Base-by-base conservation (phyloP, 2,113 vertebrate species). In the Pelecanus crispus region DNA sequence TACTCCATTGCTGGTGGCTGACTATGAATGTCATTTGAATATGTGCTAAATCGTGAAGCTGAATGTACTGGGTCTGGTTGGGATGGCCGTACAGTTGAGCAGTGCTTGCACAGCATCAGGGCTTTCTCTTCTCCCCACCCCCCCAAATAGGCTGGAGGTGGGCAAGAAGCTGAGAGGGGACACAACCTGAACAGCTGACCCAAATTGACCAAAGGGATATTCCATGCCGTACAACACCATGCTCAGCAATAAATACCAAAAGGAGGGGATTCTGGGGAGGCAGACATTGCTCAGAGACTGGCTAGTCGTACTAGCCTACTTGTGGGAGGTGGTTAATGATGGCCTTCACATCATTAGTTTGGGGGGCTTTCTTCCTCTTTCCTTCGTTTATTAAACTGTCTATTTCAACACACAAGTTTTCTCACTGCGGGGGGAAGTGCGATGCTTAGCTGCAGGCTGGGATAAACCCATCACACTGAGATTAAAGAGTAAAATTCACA, bases 121-220 rank as follows among this genome's bases (percentile, higher is more conserved):
- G 42, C 29, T 25, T 65, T 31, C 14, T 24, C 28, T 62, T 52
- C 42, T 36, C 22, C 38, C 26, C 11, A 26, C 5, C 4, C 7
- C 0, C 1, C 18, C 16, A n/a, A n/a, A n/a, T 32, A 32, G 21
- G 34, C 17, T 21, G n/a, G 11, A 6, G 32, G 32, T 24, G 28
- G 42, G 7, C 47, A 63, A 42, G 47, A 63, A 61, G 7, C 28
- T 8, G 21, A 2, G 25, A 55, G 32, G 26, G 18, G 49, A 29
- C 32, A 17, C 32, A 36, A 31, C 34, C 26, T 67, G 63, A 40
- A 56, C 26, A 36, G 34, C 26, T 67, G 34, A n/a, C n/a, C n/a
- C n/a, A 38, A 38, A 29, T 44, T 55, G 34, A 58, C 9, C 25
- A 42, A 49, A 67, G 5, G 9, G 21, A 22, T 61, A n/a, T 4